These are phyloP conservation scores for Cryptophagus acutangulus DNA, from an alignment of 2,888 invertebrate species.

Conservation along the genomic window DNA sequence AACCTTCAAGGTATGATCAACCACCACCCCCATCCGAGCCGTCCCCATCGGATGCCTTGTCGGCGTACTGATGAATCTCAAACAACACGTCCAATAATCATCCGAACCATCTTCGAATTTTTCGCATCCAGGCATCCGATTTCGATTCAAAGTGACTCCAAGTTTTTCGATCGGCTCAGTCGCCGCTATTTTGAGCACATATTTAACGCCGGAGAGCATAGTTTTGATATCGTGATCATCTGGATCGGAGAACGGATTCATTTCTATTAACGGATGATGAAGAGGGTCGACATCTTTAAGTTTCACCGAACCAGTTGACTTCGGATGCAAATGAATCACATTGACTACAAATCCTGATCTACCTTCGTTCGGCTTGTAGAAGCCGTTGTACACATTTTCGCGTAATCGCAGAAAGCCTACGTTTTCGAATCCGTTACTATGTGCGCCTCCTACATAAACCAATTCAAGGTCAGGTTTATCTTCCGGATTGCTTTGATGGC, in stretches of 20 bases:
- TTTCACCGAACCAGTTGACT: constrained; percentile 64
- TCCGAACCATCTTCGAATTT: constrained; percentile 46
- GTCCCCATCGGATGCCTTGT: constrained; percentile 51
- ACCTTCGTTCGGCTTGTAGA: constrained; percentile 52
- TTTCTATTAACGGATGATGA: constrained; percentile 69
- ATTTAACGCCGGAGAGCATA: constrained; percentile 54
- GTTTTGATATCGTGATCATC: constrained; percentile 55
- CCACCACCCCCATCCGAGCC: constrained; percentile 66
- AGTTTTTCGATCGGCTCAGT: constrained; percentile 58
- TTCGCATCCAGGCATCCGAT: constrained; percentile 50
- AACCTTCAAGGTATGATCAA: constrained; percentile 50
- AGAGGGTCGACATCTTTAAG: constrained; percentile 69
- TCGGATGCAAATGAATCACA: constrained; percentile 68
- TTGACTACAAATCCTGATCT: constrained; percentile 53
- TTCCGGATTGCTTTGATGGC: constrained; percentile 35
- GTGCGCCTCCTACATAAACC: no score
- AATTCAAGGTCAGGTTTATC: constrained; percentile 40
- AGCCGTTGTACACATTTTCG: constrained; percentile 50
- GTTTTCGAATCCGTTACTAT: no score
- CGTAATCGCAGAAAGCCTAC: constrained; percentile 5
- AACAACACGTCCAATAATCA: constrained; percentile 65
- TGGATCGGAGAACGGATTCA: constrained; percentile 72
- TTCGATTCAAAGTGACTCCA: constrained; percentile 47
- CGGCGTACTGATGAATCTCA: constrained; percentile 29
- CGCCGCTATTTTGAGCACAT: constrained; percentile 54